Evolutionary conservation across 2,888 invertebrate genomes (phyloP).

Genomic region (Xestia ashworthii): DNA sequence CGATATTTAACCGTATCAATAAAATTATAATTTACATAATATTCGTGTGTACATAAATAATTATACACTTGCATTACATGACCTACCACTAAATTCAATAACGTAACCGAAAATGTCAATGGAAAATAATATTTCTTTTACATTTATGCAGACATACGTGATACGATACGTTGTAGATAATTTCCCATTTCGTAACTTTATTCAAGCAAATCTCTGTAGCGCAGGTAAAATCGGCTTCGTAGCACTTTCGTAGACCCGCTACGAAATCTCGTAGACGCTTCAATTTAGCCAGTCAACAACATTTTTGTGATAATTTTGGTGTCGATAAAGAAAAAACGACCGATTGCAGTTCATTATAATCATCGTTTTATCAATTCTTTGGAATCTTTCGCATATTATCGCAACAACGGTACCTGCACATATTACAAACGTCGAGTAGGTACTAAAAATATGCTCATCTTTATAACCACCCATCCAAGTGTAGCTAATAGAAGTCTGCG

Average conservation of each 20-base stretch:
- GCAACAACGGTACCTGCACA: constrained; percentile 72
- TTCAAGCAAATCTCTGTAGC: constrained; percentile 27
- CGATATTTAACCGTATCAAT: constrained; percentile 26
- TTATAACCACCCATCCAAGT: constrained; percentile 73
- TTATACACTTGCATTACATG: constrained; percentile 7
- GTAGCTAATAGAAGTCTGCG: constrained; percentile 69
- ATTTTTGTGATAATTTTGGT: constrained; percentile 44
- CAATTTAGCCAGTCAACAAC: constrained; percentile 35
- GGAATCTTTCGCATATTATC: constrained; percentile 53
- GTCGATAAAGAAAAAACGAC: constrained; percentile 47
- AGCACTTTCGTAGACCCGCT: constrained; percentile 84
- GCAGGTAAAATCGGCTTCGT: constrained; percentile 67
- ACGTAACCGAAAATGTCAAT: constrained; percentile 2
- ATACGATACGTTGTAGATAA: constrained; percentile 2
- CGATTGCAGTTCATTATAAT: constrained; percentile 51
- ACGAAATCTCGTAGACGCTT: constrained; percentile 80
- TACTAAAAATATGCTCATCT: constrained; percentile 73
- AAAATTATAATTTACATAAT: constrained; percentile 8
- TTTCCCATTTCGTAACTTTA: constrained; percentile 12
- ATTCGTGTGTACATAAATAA: constrained; percentile 1
- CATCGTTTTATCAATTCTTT: constrained; percentile 48
- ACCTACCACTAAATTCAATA: constrained; percentile 28
- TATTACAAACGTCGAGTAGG: constrained; percentile 66
- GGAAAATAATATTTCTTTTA: background rate
- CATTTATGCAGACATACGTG: background rate